Base-by-base conservation (phyloP, 2,797 vertebrate genomes). In the Aeoliscus strigatus region DNA sequence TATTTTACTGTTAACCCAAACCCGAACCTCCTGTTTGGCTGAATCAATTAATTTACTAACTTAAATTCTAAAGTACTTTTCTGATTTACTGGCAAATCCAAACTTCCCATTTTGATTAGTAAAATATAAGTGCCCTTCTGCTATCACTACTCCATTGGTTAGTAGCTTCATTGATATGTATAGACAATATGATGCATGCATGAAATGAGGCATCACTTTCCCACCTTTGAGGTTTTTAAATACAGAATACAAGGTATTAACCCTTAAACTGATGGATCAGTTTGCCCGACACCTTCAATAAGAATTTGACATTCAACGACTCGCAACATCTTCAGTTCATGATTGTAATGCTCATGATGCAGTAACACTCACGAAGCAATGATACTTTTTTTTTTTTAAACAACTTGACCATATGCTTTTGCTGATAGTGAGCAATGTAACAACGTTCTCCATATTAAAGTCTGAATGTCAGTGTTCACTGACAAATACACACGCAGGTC, bases 131-230 rank as follows among this genome's bases (percentile, higher is more conserved):
- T 66, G 66, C 47, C 51, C 45, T 76, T 60, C 45, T 27, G 7
- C 29, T 53, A 35, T 11, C n/a, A 70, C 69, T 75, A 75, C 58
- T 77, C 66, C 67, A 66, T 79, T 83, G 78, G 82, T 85, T 82
- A 77, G 74, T 77, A 75, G 77, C 73, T 69, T 76, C 34, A 44
- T 66, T 74, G 78, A 81, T 72, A 81, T 82, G 77, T 81, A 63
- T 60, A 67, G 40, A 58, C 57, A 60, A 64, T 46, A 66, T 72
- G 57, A 47, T 74, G 63, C 82, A 80, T 83, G 82, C 82, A 74
- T 72, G 46, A 70, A 66, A 69, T 61, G 60, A 77, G 39, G 24
- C 28, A 17, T 48, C 34, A 21, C 25, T 6, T 39, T 31, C 51
- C 51, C 49, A 43, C 23, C 31, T 52, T 40, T 40, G 31, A 30